Base-by-base conservation (phyloP, 2,888 invertebrate genomes). In the Plutella xylostella region DNA sequence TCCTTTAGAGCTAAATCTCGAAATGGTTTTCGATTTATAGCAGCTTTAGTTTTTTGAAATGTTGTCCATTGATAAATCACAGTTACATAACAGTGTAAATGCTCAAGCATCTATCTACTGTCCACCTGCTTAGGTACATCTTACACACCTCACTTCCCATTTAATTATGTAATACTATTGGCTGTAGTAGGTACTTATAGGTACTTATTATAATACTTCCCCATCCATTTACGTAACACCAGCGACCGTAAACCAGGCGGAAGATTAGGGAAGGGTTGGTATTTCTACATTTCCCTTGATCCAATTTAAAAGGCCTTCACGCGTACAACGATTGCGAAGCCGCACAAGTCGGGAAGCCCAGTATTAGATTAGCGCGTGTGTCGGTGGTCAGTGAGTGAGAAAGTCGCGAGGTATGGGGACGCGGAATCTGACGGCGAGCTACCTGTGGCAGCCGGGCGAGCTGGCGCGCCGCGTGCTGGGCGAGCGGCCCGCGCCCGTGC, bases 361-460 rank as follows among this genome's bases (percentile, higher is more conserved):
- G 67, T 71, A 76, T 75, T 71, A 69, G 75, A 82, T 82, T 82
- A 82, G 45, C 33, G 28, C 17, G n/a, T n/a, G 31, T 15, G 15
- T 39, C 5, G 40, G 5, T 21, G 22, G n/a, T n/a, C 21, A 37
- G 45, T 38, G 40, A 48, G 45, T 45, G 38, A 33, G 11, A 18
- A 15, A n/a, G 14, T 19, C 7, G 53, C 55, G 56, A 68, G 74
- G 65, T 68, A 83, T 83, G 83, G 74, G 78, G 61, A 65, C 78
- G 62, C 82, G 79, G 75, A 75, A 77, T 62, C 60, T 83, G 55
- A 78, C 79, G 42, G 74, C 77, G 49, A 82, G 80, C 64, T 79
- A 76, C 57, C 61, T 83, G 50, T 83, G 83, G 83, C 83, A 83
- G 55, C 80, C 82, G n/a, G 75, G 76, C 28, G 83, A 83, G 58